Conservation (phyloP, 2,888 invertebrate species). For the Osedax fenrisi region DNA sequence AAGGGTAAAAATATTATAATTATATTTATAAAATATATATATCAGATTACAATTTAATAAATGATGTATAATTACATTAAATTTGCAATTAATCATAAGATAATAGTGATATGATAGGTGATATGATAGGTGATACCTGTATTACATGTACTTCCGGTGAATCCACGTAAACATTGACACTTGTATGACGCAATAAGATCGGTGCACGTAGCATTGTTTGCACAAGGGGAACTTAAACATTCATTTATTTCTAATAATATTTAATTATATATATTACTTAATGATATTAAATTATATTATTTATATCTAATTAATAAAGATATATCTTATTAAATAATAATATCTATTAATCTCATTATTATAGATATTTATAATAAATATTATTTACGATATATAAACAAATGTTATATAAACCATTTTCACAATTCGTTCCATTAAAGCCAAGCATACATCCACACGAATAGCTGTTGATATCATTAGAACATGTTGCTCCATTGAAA, state of each 20-base stretch:
- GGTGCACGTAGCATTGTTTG: not conserved
- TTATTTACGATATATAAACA: too few relatives aligned
- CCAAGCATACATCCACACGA: not conserved
- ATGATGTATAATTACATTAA: too few relatives aligned
- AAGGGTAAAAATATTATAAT: too few relatives aligned
- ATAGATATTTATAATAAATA: too few relatives aligned
- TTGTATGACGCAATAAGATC: not conserved
- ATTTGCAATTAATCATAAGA: too few relatives aligned
- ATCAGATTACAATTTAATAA: too few relatives aligned
- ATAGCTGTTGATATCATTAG: not conserved
- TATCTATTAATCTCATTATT: too few relatives aligned
- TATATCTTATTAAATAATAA: too few relatives aligned
- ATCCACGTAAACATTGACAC: not conserved
- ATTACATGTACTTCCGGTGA: not conserved
- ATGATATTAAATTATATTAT: not conserved
- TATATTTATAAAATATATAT: too few relatives aligned
- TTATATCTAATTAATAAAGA: too few relatives aligned
- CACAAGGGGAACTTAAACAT: not conserved
- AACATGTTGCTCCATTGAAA: not conserved
- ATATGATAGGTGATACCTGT: not conserved
- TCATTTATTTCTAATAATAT: not conserved
- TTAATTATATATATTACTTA: not conserved
- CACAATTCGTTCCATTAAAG: not conserved
- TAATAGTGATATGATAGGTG: too few relatives aligned
- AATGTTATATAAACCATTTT: not conserved